A percentile compares a stretch with the other conserved stretches of the same genome.
Conservation (phyloP, 2,113 vertebrate genomes). For the Nycticorax nycticorax region DNA sequence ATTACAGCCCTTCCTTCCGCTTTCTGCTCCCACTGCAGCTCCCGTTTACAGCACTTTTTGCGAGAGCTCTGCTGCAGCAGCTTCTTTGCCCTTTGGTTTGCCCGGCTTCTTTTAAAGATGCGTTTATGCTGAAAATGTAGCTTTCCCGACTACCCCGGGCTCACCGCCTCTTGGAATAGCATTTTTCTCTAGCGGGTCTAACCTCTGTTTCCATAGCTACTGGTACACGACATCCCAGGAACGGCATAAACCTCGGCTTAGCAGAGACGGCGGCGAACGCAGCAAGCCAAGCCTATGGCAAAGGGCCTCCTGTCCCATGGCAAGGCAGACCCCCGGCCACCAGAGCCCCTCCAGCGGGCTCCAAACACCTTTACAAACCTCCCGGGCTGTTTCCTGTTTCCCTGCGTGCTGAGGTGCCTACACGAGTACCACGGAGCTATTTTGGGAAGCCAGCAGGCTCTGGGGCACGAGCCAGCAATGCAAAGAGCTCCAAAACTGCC, state of each 20-base stretch:
- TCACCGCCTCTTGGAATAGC: conserved; percentile 10
- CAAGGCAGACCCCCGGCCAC: fast-evolving
- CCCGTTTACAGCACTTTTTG: neutral
- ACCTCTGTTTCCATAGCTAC: conserved; percentile 63
- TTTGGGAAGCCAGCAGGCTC: neutral
- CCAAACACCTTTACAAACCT: neutral
- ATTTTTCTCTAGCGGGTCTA: conserved; percentile 8
- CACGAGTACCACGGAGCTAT: neutral
- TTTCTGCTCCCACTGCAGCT: neutral
- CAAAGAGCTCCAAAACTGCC: neutral
- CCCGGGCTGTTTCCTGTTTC: neutral
- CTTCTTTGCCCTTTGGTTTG: neutral
- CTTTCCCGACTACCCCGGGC: neutral
- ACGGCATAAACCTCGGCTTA: neutral
- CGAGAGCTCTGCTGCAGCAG: neutral
- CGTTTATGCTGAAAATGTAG: neutral
- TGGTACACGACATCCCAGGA: conserved; percentile 19
- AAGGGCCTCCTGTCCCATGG: neutral
- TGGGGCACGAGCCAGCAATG: neutral
- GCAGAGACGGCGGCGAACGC: neutral
- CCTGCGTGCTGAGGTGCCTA: neutral
- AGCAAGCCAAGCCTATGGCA: neutral
- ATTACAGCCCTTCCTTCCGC: conserved; percentile 36
- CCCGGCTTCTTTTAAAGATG: neutral
- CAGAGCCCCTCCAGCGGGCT: neutral